These are phyloP conservation scores for Sinocyclocheilus anshuiensis DNA, from an alignment of 2,113 vertebrate genomes.

Conservation along the genomic window DNA sequence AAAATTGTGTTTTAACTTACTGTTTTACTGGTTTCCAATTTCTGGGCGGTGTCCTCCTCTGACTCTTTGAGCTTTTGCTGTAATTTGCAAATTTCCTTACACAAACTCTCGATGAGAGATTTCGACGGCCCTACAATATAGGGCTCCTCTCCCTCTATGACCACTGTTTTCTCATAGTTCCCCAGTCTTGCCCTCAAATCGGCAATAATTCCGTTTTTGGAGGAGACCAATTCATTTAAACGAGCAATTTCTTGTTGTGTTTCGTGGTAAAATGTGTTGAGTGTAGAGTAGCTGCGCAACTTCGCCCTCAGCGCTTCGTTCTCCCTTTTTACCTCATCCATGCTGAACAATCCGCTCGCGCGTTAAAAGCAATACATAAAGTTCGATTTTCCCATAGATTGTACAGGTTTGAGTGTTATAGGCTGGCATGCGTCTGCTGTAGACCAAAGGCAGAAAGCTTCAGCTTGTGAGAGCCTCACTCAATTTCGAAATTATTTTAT, in stretches of 20 bases:
- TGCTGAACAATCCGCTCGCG: slow-evolving; percentile 37
- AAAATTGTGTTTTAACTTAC: slow-evolving; percentile 63
- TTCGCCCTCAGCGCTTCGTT: slow-evolving; percentile 68
- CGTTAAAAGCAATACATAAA: slow-evolving; percentile 2
- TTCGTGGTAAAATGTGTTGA: slow-evolving; percentile 85
- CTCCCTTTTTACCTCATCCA: slow-evolving; percentile 73
- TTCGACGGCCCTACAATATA: slow-evolving; percentile 74
- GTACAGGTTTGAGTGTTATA: background rate
- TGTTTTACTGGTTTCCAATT: slow-evolving; percentile 71
- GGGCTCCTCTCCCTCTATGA: slow-evolving; percentile 63
- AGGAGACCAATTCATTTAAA: slow-evolving; percentile 75
- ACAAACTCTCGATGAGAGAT: slow-evolving; percentile 84
- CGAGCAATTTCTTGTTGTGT: slow-evolving; percentile 77
- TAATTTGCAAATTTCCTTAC: slow-evolving; percentile 81
- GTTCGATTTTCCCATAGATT: slow-evolving; percentile 14
- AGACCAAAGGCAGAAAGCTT: slow-evolving; percentile 22
- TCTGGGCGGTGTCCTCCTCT: slow-evolving; percentile 68
- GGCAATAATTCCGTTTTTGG: slow-evolving; percentile 79
- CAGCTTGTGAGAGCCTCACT: slow-evolving; percentile 39
- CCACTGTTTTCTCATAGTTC: slow-evolving; percentile 67
- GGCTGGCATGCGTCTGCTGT: background rate
- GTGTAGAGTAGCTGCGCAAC: slow-evolving; percentile 74
- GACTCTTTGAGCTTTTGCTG: slow-evolving; percentile 73
- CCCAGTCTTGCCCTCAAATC: slow-evolving; percentile 76
- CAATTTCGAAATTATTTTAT: slow-evolving; percentile 57